Conservation (phyloP, 30 jellyfish, hydroid and myxozoan genomes). For the Cassiopea xamachana region DNA sequence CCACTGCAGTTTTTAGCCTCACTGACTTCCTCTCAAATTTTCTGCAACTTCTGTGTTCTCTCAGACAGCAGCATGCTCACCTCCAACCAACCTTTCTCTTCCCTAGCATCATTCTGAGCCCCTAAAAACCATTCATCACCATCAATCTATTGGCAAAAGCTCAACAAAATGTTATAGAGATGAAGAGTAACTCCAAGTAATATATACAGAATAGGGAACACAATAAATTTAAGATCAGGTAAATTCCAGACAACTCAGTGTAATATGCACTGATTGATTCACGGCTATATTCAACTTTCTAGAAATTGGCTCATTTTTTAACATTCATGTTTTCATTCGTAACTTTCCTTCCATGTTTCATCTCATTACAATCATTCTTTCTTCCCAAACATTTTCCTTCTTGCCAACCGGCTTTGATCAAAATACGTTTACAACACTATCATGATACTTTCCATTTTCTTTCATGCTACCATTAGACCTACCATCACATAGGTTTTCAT, state of each 20-base stretch:
- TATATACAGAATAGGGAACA: slow-evolving; percentile 46
- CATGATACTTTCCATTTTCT: slow-evolving; percentile 38
- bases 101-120: not conserved
- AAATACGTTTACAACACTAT: slow-evolving; percentile 48
- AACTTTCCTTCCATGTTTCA: too few relatives aligned
- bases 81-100: slow-evolving; percentile 47
- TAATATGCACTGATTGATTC: too few relatives aligned
- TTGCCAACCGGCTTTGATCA: too few relatives aligned
- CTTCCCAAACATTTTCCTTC: too few relatives aligned
- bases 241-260: too few relatives aligned
- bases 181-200: slow-evolving; percentile 34
- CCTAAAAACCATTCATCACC: not conserved
- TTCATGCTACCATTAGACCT: slow-evolving; percentile 25
- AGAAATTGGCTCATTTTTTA: too few relatives aligned
- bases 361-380: too few relatives aligned
- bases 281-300: too few relatives aligned
- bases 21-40: slow-evolving; percentile 6
- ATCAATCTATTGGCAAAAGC: slow-evolving; percentile 22
- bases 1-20: slow-evolving; percentile 18
- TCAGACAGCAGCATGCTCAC: slow-evolving; percentile 24
- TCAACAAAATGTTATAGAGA: slow-evolving; percentile 3
- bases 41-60: slow-evolving; percentile 12
- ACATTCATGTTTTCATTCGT: too few relatives aligned
- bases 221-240: slow-evolving; percentile 37
- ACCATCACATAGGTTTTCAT: slow-evolving; percentile 61